Percentiles rank a stretch among this genome's conserved stretches.
Conservation (phyloP, 1,140 invertebrate species). For the Ruditapes philippinarum region DNA sequence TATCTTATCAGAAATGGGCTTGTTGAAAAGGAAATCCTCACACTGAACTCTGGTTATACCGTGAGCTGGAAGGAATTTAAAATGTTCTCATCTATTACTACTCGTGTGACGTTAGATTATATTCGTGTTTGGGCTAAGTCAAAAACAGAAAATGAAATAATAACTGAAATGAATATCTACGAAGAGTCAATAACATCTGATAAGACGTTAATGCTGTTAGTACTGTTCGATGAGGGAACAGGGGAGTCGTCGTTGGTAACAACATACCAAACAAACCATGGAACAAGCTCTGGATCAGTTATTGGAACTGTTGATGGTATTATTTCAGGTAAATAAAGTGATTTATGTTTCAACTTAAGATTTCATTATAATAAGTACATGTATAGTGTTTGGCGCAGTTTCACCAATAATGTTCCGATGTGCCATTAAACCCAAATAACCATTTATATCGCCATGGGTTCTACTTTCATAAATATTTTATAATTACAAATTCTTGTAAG, state of each 20-base stretch:
- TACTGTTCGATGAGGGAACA: constrained; percentile 52
- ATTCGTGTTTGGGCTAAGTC: constrained; percentile 24
- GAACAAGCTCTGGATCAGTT: background rate
- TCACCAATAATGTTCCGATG: no score
- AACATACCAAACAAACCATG: background rate
- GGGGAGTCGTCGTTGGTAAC: background rate
- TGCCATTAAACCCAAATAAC: no score
- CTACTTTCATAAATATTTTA: no score
- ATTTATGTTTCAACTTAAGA: no score
- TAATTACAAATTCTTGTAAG: no score
- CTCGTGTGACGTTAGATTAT: constrained; percentile 20
- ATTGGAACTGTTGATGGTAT: background rate
- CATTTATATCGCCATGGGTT: no score
- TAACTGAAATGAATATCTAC: constrained; percentile 42
- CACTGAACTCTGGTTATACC: background rate
- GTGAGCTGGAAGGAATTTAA: constrained; percentile 2
- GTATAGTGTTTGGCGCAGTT: no score
- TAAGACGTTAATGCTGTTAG: background rate
- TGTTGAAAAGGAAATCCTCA: background rate
- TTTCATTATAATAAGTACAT: no score
- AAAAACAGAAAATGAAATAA: constrained; percentile 16
- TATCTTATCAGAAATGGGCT: constrained; percentile 32
- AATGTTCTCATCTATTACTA: background rate
- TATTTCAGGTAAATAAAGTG: constrained; percentile 43
- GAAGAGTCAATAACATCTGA: background rate